phyloP scores from a whole-genome alignment of 2,113 vertebrate species.

The Halcyon senegalensis region DNA sequence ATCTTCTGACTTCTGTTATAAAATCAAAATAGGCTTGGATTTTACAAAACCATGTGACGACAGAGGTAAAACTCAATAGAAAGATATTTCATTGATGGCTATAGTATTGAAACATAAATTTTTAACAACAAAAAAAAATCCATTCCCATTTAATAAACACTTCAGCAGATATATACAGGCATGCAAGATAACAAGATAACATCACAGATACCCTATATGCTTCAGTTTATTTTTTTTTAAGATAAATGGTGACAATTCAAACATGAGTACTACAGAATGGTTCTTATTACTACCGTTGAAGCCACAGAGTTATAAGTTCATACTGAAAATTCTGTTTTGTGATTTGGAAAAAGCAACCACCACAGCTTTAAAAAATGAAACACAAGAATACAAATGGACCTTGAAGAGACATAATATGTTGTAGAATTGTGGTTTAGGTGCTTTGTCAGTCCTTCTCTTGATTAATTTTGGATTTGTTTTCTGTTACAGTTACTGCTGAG shows the following conservation, averaged over 20 bases:
- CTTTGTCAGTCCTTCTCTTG: conserved; percentile 30
- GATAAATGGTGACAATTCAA: neutral
- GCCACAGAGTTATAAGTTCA: neutral
- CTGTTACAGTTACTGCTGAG: conserved; percentile 50
- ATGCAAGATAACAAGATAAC: neutral
- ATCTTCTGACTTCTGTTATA: neutral
- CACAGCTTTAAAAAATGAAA: neutral
- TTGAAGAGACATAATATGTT: neutral
- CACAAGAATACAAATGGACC: neutral
- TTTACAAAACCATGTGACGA: neutral
- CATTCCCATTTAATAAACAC: neutral
- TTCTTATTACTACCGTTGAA: neutral
- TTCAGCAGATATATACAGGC: neutral
- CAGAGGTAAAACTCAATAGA: neutral
- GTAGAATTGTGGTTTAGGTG: neutral
- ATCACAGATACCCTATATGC: neutral
- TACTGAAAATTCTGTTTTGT: neutral
- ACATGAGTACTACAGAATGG: neutral
- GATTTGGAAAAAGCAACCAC: neutral
- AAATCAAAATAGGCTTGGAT: neutral
- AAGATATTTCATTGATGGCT: neutral
- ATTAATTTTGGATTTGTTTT: conserved; percentile 65
- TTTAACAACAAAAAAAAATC: neutral
- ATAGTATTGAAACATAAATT: neutral
- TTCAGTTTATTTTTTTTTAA: neutral